Percentiles rank a stretch among this genome's conserved stretches.
phyloP scores from a whole-genome alignment of 2,113 vertebrate species.

The Perca flavescens region DNA sequence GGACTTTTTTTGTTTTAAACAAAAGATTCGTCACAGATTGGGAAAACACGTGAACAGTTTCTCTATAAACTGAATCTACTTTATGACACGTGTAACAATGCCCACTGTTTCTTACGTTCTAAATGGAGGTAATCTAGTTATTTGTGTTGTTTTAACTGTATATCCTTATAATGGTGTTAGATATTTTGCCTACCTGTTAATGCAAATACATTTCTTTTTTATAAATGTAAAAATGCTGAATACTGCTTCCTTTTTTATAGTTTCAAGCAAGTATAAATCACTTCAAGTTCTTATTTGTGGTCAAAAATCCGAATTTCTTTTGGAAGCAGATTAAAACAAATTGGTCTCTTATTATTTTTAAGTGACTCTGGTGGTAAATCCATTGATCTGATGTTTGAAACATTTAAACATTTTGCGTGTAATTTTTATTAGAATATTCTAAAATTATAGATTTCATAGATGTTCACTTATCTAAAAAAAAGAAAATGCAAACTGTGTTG shows the following conservation, averaged over 20 bases:
- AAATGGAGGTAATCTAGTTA: neutral
- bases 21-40: constrained; percentile 18
- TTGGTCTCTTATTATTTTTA: neutral
- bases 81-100: neutral
- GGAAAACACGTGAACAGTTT: neutral
- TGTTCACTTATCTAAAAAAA: neutral
- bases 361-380: neutral
- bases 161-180: neutral
- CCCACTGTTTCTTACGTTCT: neutral
- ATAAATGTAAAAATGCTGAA: constrained; percentile 25
- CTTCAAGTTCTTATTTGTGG: constrained; percentile 1
- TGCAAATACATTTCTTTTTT: constrained; percentile 36
- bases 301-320: neutral
- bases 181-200: neutral
- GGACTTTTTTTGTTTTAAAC: neutral
- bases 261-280: neutral
- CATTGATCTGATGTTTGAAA: neutral
- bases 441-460: neutral
- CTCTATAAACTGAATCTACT: neutral
- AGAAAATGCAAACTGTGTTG: neutral
- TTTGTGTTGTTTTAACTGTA: constrained; percentile 26
- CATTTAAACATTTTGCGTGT: neutral
- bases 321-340: neutral
- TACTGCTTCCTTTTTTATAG: constrained; percentile 2
- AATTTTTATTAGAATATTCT: neutral